Evolutionary conservation across 2,888 invertebrate species (phyloP).

Genomic region (Drosophila suboccidentalis): DNA sequence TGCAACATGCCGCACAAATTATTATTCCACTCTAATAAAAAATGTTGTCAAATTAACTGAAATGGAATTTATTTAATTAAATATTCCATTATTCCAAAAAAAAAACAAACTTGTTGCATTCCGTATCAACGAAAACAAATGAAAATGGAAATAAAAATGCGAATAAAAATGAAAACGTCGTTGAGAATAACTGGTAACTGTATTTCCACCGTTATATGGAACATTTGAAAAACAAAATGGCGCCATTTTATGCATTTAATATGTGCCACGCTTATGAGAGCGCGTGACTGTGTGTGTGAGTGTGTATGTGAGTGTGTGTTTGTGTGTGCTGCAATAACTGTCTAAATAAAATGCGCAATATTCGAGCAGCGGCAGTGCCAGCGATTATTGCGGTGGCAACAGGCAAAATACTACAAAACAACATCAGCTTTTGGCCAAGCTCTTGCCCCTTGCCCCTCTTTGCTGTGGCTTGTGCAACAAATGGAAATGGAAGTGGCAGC

Average conservation of each 20-base stretch:
- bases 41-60: constrained; percentile 10
- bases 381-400: constrained; percentile 44
- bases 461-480: constrained; percentile 36
- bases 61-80: constrained; percentile 31
- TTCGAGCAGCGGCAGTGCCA: constrained; percentile 21
- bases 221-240: constrained; percentile 52
- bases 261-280: constrained; percentile 10
- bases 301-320: constrained; percentile 20
- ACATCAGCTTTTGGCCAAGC: constrained; percentile 18
- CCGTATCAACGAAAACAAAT: constrained; percentile 24
- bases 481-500: constrained; percentile 25
- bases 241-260: constrained; percentile 35
- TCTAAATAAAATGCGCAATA: constrained; percentile 51
- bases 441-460: constrained; percentile 13
- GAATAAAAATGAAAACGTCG: constrained; percentile 21
- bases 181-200: constrained; percentile 22
- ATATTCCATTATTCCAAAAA: constrained; percentile 3
- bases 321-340: constrained; percentile 53
- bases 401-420: constrained; percentile 38
- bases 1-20: background rate
- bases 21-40: background rate
- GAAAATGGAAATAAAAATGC: constrained; percentile 25
- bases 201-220: constrained; percentile 32
- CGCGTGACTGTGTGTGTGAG: constrained; percentile 1
- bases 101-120: constrained; percentile 28